Conservation (phyloP, 2,797 vertebrate genomes). For the Onychomys leucogaster region DNA sequence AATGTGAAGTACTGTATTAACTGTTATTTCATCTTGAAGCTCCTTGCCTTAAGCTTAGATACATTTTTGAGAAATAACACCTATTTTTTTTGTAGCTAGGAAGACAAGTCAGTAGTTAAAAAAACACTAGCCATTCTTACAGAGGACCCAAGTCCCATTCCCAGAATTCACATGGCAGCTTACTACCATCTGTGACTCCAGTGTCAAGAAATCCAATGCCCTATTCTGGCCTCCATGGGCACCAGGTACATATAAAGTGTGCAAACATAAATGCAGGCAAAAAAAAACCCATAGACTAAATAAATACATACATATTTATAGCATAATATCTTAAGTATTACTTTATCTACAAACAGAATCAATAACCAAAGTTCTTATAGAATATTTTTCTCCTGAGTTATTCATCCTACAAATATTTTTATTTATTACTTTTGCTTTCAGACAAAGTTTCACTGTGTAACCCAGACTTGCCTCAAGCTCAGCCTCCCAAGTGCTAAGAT, state of each 20-base stretch:
- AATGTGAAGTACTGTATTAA: background rate
- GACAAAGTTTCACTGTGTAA: background rate
- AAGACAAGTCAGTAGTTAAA: background rate
- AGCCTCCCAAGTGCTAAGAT: background rate
- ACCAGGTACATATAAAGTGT: background rate
- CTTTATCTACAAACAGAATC: background rate
- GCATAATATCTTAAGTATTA: slow-evolving; percentile 4
- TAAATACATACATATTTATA: background rate
- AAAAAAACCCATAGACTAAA: background rate
- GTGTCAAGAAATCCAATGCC: background rate
- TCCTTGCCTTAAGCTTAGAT: slow-evolving; percentile 10
- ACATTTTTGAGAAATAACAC: background rate
- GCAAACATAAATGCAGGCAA: background rate
- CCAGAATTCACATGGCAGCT: background rate
- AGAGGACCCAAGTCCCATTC: background rate
- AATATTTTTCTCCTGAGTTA: slow-evolving; percentile 15
- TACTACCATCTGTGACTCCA: background rate
- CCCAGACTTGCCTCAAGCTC: background rate
- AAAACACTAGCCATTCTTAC: background rate
- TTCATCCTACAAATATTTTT: background rate
- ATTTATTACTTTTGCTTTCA: background rate
- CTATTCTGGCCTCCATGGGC: background rate
- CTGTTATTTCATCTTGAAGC: background rate
- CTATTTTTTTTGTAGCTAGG: background rate
- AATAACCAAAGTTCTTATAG: background rate